A percentile compares a stretch with the other conserved stretches of the same genome.
Evolutionary conservation across 2,113 vertebrate species (phyloP).

Genomic region (Passer montanus): DNA sequence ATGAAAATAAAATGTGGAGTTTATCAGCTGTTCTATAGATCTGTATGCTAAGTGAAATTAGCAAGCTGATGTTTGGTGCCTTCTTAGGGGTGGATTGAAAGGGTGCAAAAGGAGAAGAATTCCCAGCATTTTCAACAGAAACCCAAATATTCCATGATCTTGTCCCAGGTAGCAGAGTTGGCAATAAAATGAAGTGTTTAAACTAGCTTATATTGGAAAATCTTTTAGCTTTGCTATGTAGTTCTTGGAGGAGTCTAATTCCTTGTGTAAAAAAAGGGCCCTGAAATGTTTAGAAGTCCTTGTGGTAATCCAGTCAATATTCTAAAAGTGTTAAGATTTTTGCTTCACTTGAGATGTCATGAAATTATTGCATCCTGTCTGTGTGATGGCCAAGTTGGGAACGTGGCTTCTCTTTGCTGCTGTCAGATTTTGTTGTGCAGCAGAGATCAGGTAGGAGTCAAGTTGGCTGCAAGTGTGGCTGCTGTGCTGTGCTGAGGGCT

Average conservation of each 20-base stretch:
- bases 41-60: neutral
- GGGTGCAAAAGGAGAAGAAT: neutral
- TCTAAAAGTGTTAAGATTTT: neutral
- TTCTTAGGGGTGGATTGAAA: neutral
- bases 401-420: fast-evolving
- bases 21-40: neutral
- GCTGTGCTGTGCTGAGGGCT: neutral
- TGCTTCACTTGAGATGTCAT: neutral
- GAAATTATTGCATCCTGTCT: neutral
- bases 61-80: neutral
- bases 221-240: neutral
- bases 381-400: neutral
- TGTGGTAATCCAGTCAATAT: neutral
- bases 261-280: neutral
- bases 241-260: neutral
- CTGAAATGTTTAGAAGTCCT: neutral
- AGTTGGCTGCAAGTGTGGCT: fast-evolving
- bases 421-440: neutral
- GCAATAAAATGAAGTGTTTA: neutral
- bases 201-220: neutral
- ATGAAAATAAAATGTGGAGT: neutral
- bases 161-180: fast-evolving
- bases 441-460: neutral
- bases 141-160: neutral
- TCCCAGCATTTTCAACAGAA: neutral